Evolutionary conservation across 2,888 invertebrate species (phyloP).

Genomic region (Selenia dentaria): DNA sequence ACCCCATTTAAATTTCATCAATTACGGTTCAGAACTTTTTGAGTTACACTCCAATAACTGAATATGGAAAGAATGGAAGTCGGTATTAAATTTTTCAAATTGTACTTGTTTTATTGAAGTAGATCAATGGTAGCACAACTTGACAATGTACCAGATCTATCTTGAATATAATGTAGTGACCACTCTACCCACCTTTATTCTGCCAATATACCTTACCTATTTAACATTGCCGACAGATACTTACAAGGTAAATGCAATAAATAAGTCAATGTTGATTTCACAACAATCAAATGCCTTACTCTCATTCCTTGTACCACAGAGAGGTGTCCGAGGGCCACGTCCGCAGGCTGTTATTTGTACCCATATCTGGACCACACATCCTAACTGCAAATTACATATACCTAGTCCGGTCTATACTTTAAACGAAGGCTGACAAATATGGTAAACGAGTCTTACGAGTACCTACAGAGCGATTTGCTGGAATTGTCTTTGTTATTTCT

Average conservation of each 20-base stretch:
- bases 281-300: not conserved
- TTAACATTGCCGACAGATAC: no score
- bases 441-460: conserved; percentile 31
- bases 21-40: no score
- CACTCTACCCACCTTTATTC: no score
- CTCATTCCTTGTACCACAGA: conserved; percentile 13
- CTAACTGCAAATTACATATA: conserved; percentile 34
- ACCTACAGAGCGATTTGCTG: conserved; percentile 30
- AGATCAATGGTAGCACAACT: no score
- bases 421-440: conserved; percentile 42
- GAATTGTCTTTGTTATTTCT: conserved; percentile 19
- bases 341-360: conserved; percentile 48
- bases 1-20: no score
- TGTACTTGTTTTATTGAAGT: no score
- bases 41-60: no score
- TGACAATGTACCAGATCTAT: no score
- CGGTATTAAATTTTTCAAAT: no score
- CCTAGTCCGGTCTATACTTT: conserved; percentile 33
- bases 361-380: conserved; percentile 55
- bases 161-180: no score
- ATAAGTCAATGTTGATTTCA: not conserved
- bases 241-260: not conserved
- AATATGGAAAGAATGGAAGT: no score
- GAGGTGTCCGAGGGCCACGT: conserved; percentile 29
- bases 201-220: no score